Evolutionary conservation across 2,888 invertebrate genomes (phyloP), one percentile per base, ranked within the genome.

Genomic region (Oasisia sp.): DNA sequence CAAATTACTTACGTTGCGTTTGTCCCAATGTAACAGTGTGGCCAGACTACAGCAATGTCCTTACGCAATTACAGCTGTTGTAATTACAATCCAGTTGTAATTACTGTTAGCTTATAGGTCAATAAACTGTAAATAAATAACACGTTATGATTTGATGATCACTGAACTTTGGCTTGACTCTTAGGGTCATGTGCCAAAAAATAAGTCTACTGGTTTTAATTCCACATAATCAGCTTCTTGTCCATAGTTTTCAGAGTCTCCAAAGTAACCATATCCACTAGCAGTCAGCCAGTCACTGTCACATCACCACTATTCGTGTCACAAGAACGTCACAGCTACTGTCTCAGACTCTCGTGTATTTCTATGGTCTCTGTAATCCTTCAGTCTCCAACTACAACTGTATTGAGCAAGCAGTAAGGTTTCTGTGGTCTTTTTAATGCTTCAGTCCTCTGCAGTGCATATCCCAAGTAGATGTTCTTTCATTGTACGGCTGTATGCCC

Each of bases 111-210:
- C 7, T 27, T 74, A n/a, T n/a, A 74, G 7, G 14, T 74, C 74
- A 74, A 74, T 74, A n/a, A 74, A 74, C 74, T 74, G 74, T 74
- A 74, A 74, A 74, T 74, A 27, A 74, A 19, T 74, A 74, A 74
- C 19, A 19, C 19, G 27, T 74, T 74, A 27, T 74, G 74, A 74
- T 50, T 50, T 50, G 50, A 50, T 50, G 50, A 50, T 12, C 50
- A 7, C 38, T 50, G 12, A 50, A 50, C 50, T 50, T 50, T 38
- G 38, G 38, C 9, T 50, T 50, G 50, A 50, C 50, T 50, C 12
- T 50, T 50, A 50, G 9, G 50, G 50, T 50, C 0, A 50, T 7
- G 8, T 12, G 50, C 50, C 9, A 50, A 50, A 9, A 50, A 50
- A 50, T 12, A 12, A 12, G 50, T 11, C 50, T 50, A 50, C 0